Conservation (phyloP, 2,113 vertebrate species). For the Semicossyphus pulcher region DNA sequence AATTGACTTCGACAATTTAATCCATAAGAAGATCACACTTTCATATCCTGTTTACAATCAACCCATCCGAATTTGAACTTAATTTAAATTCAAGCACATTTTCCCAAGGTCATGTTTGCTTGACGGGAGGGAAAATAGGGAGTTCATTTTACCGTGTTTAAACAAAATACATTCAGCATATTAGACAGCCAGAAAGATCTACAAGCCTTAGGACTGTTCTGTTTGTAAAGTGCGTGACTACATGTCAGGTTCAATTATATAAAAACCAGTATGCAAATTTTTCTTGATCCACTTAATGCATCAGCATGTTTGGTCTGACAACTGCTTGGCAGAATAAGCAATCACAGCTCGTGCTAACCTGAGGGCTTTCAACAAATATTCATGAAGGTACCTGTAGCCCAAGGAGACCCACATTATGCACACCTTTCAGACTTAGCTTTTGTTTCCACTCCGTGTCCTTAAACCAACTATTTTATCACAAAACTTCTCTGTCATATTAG, state of each 20-base stretch:
- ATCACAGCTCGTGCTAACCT: constrained; percentile 29
- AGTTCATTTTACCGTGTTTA: background rate
- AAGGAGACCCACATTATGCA: constrained; percentile 44
- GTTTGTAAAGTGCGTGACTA: constrained; percentile 26
- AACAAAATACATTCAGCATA: background rate
- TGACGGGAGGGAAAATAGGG: background rate
- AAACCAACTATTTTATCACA: constrained; percentile 35
- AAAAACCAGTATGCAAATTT: constrained; percentile 51
- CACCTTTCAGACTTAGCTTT: constrained; percentile 27
- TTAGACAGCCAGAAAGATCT: background rate
- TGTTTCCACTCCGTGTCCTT: constrained; percentile 26
- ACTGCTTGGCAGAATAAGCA: constrained; percentile 50
- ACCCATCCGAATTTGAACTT: background rate
- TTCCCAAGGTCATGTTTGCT: background rate
- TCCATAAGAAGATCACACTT: background rate
- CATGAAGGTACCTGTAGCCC: constrained; percentile 61
- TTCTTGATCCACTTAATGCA: constrained; percentile 59
- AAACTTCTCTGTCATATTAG: constrained; percentile 26
- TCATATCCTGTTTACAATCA: background rate
- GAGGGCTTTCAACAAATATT: constrained; percentile 63
- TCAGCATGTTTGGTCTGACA: constrained; percentile 59
- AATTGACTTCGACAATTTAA: background rate
- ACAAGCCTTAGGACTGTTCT: background rate
- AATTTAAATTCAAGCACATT: background rate
- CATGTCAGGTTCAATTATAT: constrained; percentile 37